Evolutionary conservation across 37 sponge, comb jelly and placozoan genomes (phyloP), one percentile per base, ranked within the genome.

Genomic region (Bolinopsis microptera): DNA sequence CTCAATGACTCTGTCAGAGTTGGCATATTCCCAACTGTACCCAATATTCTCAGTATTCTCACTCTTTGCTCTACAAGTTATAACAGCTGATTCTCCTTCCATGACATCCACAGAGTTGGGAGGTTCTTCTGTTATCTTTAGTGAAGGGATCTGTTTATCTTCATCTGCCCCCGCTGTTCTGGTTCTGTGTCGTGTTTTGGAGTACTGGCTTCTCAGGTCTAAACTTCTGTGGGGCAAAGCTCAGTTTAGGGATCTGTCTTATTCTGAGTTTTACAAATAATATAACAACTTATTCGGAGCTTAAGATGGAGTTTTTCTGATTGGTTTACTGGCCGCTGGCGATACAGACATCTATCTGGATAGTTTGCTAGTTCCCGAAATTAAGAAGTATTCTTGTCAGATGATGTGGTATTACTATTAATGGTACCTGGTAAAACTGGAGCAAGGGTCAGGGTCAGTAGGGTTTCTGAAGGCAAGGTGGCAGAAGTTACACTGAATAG

Each of bases 111-210:
- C 36, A 13, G 82, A 30, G 38, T 2, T 1, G 38, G 82, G 82
- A 8, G 82, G 82, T 80, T 80, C 82, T 13, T 32, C 82, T 80
- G 82, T 80, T 33, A 80, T 80, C 82, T 80, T 1, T 1, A 80
- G 82, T 28, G 35, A 35, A 5, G 82, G 82, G 5, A 80, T 35
- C 37, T 2, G 36, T 30, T 80, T 80, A 36, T 80, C 82, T 28
- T 72, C 75, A n/a, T n/a, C n/a, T 72, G 61, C 5, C 13, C 13
- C 61, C 5, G 61, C 61, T 18, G 61, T 48, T 13, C 61, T 5
- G 61, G 61, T 48, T 48, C 61, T 48, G 61, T 48, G 61, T 48
- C 61, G 5, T 48, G 5, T 5, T 48, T 48, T 48, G 61, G 61
- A 48, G 61, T 48, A 13, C 5, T 18, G 61, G 5, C 26, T 2